Percentiles rank a stretch among this genome's conserved stretches.
Evolutionary conservation across 2,797 vertebrate genomes (phyloP).

Genomic region (Liasis olivaceus): DNA sequence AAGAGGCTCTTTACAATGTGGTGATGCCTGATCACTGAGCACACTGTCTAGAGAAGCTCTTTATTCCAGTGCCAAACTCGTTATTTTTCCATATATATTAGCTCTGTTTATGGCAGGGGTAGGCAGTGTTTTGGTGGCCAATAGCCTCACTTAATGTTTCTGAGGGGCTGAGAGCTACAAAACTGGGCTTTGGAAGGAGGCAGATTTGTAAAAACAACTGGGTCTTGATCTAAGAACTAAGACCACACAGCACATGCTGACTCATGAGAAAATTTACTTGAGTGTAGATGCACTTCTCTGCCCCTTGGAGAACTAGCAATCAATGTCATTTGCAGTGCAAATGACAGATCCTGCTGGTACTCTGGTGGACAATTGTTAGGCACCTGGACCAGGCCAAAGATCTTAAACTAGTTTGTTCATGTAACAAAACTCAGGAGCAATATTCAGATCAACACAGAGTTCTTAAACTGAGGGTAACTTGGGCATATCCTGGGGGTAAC

Average conservation of each 20-base stretch:
- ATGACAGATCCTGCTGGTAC: background rate
- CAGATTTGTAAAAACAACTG: background rate
- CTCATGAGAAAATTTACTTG: background rate
- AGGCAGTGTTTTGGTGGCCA: background rate
- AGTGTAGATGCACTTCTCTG: background rate
- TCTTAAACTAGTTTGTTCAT: background rate
- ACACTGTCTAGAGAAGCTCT: background rate
- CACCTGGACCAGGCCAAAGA: background rate
- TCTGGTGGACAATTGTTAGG: background rate
- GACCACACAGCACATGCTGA: background rate
- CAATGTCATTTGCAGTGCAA: background rate
- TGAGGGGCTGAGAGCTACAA: background rate
- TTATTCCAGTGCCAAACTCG: background rate
- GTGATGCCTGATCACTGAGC: background rate
- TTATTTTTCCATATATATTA: background rate
- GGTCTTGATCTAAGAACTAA: background rate
- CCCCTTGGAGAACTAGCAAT: background rate
- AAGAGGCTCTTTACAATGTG: background rate
- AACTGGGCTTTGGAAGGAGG: background rate
- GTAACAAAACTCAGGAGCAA: background rate
- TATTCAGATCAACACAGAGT: background rate
- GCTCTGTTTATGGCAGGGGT: background rate
- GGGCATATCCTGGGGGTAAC: background rate
- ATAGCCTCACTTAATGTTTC: background rate
- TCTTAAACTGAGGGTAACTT: background rate